These are phyloP conservation scores for Muntiacus muntjak DNA, from an alignment of 2,113 vertebrate genomes.

Conservation along the genomic window DNA sequence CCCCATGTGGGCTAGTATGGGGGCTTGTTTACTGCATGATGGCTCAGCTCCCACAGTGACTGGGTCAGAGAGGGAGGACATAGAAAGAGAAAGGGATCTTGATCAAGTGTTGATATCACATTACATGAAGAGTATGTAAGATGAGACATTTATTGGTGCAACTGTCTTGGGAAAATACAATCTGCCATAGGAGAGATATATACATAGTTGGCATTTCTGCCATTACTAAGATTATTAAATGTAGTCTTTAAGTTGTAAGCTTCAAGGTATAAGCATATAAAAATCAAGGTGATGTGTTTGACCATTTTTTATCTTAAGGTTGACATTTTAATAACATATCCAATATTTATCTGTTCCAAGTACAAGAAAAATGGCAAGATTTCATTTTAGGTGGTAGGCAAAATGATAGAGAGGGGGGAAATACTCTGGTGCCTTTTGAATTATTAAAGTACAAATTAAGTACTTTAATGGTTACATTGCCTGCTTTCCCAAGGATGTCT, in stretches of 20 bases:
- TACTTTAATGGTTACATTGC: neutral
- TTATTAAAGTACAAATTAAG: neutral
- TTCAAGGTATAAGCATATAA: neutral
- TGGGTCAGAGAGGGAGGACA: neutral
- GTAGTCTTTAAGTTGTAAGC: neutral
- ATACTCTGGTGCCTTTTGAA: neutral
- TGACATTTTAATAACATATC: slow-evolving; percentile 33
- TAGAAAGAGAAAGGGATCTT: neutral
- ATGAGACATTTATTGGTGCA: neutral
- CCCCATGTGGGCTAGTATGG: neutral
- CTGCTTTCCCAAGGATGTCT: neutral
- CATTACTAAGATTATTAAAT: neutral
- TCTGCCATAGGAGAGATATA: neutral
- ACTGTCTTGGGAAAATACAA: neutral
- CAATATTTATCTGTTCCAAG: neutral
- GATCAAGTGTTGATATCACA: neutral
- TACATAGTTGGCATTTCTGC: neutral
- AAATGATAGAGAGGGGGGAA: neutral
- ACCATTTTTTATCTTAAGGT: neutral
- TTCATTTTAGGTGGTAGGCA: slow-evolving; percentile 17
- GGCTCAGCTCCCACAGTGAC: neutral
- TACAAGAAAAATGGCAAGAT: neutral
- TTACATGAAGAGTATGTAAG: neutral
- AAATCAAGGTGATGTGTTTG: slow-evolving; percentile 16
- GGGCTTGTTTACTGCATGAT: neutral